Evolutionary conservation across 2,113 vertebrate species (phyloP).

Genomic region (Macrotis lagotis): DNA sequence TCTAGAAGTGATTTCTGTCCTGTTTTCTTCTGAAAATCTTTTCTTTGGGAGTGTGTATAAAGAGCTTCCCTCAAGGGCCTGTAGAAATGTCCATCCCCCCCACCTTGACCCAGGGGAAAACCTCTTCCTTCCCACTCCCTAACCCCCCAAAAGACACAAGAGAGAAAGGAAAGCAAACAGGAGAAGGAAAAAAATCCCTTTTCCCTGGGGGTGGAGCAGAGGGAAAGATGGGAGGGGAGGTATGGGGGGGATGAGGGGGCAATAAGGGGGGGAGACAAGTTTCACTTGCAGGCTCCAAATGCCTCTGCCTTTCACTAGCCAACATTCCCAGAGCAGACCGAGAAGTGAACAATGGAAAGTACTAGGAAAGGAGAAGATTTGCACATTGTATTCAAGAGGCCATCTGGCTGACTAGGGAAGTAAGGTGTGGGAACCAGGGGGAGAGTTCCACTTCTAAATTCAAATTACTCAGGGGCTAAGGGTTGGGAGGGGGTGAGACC

Average conservation of each 20-base stretch:
- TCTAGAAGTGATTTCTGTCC: not conserved
- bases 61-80: conserved; percentile 48
- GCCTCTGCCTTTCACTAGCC: conserved; percentile 84
- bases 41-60: conserved; percentile 17
- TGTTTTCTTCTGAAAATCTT: not conserved
- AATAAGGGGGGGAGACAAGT: conserved; percentile 58
- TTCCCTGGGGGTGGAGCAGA: conserved; percentile 60
- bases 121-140: not conserved
- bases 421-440: conserved; percentile 85
- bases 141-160: not conserved
- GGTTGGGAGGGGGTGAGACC: conserved; percentile 1
- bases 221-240: conserved; percentile 39
- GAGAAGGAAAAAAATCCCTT: conserved; percentile 78
- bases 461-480: conserved; percentile 40
- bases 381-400: conserved; percentile 83
- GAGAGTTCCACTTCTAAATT: conserved; percentile 67
- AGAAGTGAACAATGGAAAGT: conserved; percentile 83
- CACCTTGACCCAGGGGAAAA: not conserved
- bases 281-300: conserved; percentile 78
- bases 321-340: conserved; percentile 82
- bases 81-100: conserved; percentile 25
- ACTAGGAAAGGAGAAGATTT: conserved; percentile 82
- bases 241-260: conserved; percentile 45
- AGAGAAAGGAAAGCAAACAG: conserved; percentile 67
- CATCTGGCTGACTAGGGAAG: conserved; percentile 83